Percentiles rank a stretch among this genome's conserved stretches.
phyloP scores from a whole-genome alignment of 2,113 vertebrate genomes.

The Hemibagrus wyckioides region DNA sequence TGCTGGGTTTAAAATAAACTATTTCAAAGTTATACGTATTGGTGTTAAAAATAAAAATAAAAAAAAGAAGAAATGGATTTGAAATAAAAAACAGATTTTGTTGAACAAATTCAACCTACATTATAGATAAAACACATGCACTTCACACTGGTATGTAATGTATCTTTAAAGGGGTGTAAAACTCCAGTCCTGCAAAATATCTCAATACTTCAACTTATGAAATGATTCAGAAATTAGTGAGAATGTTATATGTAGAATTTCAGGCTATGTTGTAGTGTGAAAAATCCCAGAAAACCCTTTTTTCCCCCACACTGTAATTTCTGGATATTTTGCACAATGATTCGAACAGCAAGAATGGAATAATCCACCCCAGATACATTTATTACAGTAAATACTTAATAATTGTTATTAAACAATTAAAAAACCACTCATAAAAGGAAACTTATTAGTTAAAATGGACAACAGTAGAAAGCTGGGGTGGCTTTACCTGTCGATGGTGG shows the following conservation, averaged over 20 bases:
- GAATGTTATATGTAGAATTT: neutral
- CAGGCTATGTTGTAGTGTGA: neutral
- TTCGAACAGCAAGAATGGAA: slow-evolving; percentile 49
- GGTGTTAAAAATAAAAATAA: slow-evolving; percentile 15
- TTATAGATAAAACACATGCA: slow-evolving; percentile 47
- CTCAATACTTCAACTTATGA: slow-evolving; percentile 2
- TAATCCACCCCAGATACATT: slow-evolving; percentile 59
- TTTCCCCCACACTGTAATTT: neutral
- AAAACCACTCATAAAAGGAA: slow-evolving; percentile 49
- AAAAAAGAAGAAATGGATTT: too few relatives aligned
- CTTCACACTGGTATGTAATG: slow-evolving; percentile 45
- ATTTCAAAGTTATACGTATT: slow-evolving; percentile 7
- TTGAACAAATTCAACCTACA: slow-evolving; percentile 28
- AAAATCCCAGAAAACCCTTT: neutral
- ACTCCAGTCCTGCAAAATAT: slow-evolving; percentile 45
- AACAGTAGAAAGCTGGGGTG: slow-evolving; percentile 54
- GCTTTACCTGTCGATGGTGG: slow-evolving; percentile 57
- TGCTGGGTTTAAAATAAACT: slow-evolving; percentile 1
- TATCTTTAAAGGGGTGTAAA: slow-evolving; percentile 56
- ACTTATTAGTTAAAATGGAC: slow-evolving; percentile 51
- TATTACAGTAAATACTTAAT: slow-evolving; percentile 12
- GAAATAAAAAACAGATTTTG: neutral
- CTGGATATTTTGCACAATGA: neutral
- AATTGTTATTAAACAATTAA: slow-evolving; percentile 34
- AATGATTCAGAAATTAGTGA: neutral